A percentile compares a stretch with the other conserved stretches of the same genome.
Conservation (phyloP, 2,888 invertebrate species). For the Phyllotreta striolata region DNA sequence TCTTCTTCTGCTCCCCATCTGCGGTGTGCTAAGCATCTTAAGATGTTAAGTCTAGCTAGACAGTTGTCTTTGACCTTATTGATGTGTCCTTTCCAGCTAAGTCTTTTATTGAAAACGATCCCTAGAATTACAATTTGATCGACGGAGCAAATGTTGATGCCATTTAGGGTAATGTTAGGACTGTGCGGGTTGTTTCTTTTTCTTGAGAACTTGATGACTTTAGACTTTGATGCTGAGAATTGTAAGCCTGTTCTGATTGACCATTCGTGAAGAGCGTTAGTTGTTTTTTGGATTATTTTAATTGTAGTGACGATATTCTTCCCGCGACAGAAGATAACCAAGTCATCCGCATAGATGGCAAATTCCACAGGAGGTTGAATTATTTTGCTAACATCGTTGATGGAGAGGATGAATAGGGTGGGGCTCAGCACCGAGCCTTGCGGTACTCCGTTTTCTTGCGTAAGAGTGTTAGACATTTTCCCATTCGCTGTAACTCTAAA, state of each 20-base stretch:
- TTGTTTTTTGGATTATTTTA: constrained; percentile 1
- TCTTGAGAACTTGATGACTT: neutral
- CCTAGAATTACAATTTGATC: constrained; percentile 14
- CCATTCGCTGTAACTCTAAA: constrained; percentile 10
- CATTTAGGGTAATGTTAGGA: constrained; percentile 10
- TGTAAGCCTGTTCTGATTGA: neutral
- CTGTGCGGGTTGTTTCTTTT: constrained; percentile 1
- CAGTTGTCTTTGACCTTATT: constrained; percentile 9
- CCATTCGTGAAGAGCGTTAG: constrained; percentile 1
- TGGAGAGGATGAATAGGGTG: constrained; percentile 4
- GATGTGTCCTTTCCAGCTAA: constrained; percentile 10
- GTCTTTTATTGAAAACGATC: constrained; percentile 5
- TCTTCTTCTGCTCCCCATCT: constrained; percentile 14
- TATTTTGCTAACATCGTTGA: constrained; percentile 4
- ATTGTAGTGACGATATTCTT: neutral
- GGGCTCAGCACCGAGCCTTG: constrained; percentile 1
- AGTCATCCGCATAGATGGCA: constrained; percentile 7
- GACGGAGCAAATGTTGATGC: neutral
- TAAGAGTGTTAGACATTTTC: neutral
- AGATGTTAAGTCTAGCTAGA: constrained; percentile 8
- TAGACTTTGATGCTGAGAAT: neutral
- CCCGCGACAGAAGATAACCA: constrained; percentile 11
- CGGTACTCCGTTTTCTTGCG: constrained; percentile 1
- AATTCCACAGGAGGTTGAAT: constrained; percentile 5
- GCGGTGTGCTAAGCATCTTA: constrained; percentile 15